Conservation (phyloP, 1,140 invertebrate genomes). For the Drosophila burlai region DNA sequence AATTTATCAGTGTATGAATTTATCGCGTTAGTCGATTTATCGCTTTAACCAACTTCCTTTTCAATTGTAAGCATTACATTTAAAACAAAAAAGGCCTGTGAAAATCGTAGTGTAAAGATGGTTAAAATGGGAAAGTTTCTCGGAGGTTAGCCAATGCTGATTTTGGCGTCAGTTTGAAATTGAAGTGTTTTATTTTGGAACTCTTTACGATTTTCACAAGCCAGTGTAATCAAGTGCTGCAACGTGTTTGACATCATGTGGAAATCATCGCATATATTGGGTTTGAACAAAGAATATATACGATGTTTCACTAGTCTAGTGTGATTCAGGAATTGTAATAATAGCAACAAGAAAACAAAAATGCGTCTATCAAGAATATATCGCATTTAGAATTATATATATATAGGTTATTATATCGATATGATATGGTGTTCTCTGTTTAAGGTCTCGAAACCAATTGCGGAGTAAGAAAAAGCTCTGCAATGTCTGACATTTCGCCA, state of each 20-base stretch:
- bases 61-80: conserved; percentile 21
- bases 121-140: not conserved
- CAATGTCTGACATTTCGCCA: conserved; percentile 27
- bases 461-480: conserved; percentile 12
- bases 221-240: conserved; percentile 10
- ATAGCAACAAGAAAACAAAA: not conserved
- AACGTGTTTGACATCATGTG: conserved; percentile 16
- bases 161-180: not conserved
- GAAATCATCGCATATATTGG: conserved; percentile 45
- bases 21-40: not conserved
- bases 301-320: conserved; percentile 23
- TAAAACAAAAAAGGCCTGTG: conserved; percentile 27
- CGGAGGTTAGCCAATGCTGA: conserved; percentile 4
- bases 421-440: conserved; percentile 25
- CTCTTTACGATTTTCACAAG: conserved; percentile 64
- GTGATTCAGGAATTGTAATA: conserved; percentile 11
- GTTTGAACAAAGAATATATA: conserved; percentile 40
- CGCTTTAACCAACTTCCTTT: conserved; percentile 11
- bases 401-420: conserved; percentile 6
- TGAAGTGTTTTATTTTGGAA: conserved; percentile 10
- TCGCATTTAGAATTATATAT: conserved; percentile 4
- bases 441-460: conserved; percentile 7
- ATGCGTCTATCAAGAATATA: conserved; percentile 1
- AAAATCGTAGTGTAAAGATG: conserved; percentile 64
- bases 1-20: conserved; percentile 3